Evolutionary conservation across 2,797 vertebrate genomes (phyloP).

Genomic region (Peromyscus eremicus): DNA sequence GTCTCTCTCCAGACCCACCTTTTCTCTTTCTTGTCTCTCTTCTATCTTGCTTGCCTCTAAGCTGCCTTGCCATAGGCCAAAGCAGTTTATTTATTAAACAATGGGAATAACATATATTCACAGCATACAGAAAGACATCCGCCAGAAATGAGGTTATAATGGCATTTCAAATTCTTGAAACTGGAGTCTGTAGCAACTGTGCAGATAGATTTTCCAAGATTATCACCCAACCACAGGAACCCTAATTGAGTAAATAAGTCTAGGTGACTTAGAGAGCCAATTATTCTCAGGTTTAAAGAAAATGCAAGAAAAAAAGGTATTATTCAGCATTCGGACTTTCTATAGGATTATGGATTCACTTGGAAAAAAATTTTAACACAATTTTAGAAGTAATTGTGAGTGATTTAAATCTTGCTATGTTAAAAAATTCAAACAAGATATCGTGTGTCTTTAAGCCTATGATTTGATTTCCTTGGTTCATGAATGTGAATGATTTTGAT

Average conservation of each 20-base stretch:
- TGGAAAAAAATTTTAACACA: background rate
- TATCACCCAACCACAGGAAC: background rate
- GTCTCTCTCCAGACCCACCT: no score
- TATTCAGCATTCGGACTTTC: rapidly evolving
- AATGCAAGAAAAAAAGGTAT: background rate
- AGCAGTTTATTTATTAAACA: no score
- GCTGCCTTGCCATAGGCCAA: no score
- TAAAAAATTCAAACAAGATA: background rate
- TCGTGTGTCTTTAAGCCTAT: background rate
- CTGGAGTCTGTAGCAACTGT: background rate
- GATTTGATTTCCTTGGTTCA: background rate
- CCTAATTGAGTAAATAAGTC: background rate
- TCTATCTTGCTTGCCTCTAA: no score
- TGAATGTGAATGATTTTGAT: background rate
- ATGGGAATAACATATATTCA: no score
- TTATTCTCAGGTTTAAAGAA: background rate
- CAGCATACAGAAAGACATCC: no score
- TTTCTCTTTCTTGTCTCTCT: no score
- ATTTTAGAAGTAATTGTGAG: background rate
- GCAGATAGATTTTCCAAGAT: background rate
- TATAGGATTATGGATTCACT: background rate
- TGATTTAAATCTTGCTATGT: background rate
- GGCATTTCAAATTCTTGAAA: background rate
- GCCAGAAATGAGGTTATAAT: background rate
- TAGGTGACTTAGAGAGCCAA: background rate